Base-by-base conservation (phyloP, 2,797 vertebrate genomes). In the Enteromius thamalakanensis region DNA sequence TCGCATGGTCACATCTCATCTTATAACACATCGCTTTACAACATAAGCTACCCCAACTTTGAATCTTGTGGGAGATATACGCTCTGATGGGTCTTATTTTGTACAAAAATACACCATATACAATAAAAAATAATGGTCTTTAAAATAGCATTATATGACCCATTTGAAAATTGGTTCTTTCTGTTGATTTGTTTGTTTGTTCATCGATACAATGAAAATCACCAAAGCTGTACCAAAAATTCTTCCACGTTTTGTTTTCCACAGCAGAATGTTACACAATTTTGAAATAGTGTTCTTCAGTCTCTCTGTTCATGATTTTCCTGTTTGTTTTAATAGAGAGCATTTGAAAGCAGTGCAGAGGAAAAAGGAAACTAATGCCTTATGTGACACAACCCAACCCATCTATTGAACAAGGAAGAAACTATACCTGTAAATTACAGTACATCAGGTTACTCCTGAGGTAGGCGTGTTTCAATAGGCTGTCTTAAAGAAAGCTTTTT, bases 401-500 rank as follows among this genome's bases (percentile, higher is more conserved):
- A n/a, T 65, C 62, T 11, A 68, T 8, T 21, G 62, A 68, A 68
- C 40, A 14, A 82, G 81, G 81, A 82, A 76, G 62, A 76, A 47
- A 76, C 9, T 37, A 5, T 45, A 72, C 55, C 40, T 45, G 68
- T 45, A 37, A 72, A 81, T 49, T 29, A 62, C 12, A 72, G 12
- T 23, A 6, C 21, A 58, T 23, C 79, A 19, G 21, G 23, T 29
- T 47, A n/a, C 26, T 37, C n/a, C 14, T 45, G 69, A 60, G 53
- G 51, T 60, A 80, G 79, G 68, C 53, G 40, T 80, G 68, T 71
- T 80, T 19, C 23, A 21, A n/a, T 51, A 51, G 29, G 5, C 6
- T 26, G 75, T 82, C 58, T 53, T 82, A 12, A 65, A 67, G 17
- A 45, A 2, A 5, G 1, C 2, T 26, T 74, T 82, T 67, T 29